A percentile compares a stretch with the other conserved stretches of the same genome.
Evolutionary conservation across 2,888 invertebrate species (phyloP).

Genomic region (Andrena camellia): DNA sequence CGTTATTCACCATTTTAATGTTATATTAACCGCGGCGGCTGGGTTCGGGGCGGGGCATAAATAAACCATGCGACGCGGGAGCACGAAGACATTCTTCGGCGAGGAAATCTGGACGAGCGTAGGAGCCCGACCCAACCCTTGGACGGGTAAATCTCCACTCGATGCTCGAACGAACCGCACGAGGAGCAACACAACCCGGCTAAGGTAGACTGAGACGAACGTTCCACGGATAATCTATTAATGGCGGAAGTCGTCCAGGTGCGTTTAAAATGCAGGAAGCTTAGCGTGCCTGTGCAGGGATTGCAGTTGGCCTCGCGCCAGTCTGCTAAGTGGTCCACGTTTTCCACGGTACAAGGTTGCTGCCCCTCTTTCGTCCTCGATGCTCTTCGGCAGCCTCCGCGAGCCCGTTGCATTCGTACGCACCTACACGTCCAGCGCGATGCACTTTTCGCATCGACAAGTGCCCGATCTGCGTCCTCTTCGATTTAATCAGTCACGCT

Average conservation of each 20-base stretch:
- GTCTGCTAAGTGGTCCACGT: conserved; percentile 77
- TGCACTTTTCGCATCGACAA: conserved; percentile 35
- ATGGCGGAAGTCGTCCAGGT: conserved; percentile 77
- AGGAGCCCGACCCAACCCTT: neutral
- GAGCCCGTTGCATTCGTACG: conserved; percentile 49
- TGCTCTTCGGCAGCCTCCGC: conserved; percentile 17
- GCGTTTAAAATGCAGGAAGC: conserved; percentile 75
- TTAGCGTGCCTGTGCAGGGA: conserved; percentile 75
- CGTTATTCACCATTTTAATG: conserved; percentile 47
- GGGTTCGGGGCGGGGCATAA: conserved; percentile 14
- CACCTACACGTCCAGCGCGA: conserved; percentile 44
- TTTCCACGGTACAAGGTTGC: conserved; percentile 59
- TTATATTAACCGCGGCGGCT: conserved; percentile 30
- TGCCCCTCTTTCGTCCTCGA: conserved; percentile 16
- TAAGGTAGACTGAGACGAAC: conserved; percentile 67
- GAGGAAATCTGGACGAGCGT: conserved; percentile 18
- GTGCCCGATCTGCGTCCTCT: neutral
- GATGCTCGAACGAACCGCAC: conserved; percentile 25
- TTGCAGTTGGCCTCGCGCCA: conserved; percentile 79
- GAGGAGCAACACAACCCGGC: conserved; percentile 35
- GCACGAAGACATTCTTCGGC: neutral
- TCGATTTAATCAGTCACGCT: conserved; percentile 26
- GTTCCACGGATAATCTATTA: conserved; percentile 77
- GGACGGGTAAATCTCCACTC: conserved; percentile 28
- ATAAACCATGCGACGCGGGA: conserved; percentile 2